phyloP scores from a whole-genome alignment of 1,140 invertebrate species.

The Drosophila insularis region DNA sequence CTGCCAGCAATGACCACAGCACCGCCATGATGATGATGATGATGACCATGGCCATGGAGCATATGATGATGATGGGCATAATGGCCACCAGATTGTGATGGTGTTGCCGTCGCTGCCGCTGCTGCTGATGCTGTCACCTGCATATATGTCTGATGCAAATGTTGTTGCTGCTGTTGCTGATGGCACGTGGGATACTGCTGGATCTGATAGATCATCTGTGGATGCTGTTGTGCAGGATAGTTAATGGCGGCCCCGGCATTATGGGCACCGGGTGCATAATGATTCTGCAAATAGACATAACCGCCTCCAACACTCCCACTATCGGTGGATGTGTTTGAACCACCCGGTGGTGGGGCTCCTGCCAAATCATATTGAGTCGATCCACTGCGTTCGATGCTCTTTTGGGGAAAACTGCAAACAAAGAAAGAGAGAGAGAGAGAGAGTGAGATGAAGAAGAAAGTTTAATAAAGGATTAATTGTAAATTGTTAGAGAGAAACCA shows the following conservation, averaged over 20 bases:
- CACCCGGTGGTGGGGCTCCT: slow-evolving; percentile 49
- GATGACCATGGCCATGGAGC: slow-evolving; percentile 82
- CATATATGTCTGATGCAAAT: slow-evolving; percentile 57
- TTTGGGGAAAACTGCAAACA: slow-evolving; percentile 80
- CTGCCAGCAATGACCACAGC: slow-evolving; percentile 80
- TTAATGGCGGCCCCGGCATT: slow-evolving; percentile 68
- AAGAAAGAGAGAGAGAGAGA: background rate
- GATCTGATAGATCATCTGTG: slow-evolving; percentile 77
- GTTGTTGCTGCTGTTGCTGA: slow-evolving; percentile 71
- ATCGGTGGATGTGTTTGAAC: slow-evolving; percentile 57
- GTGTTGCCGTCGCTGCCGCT: slow-evolving; percentile 59
- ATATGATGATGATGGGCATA: slow-evolving; percentile 78
- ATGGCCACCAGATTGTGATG: slow-evolving; percentile 83
- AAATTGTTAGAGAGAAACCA: background rate
- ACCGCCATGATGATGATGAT: slow-evolving; percentile 81
- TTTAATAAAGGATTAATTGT: slow-evolving; percentile 17
- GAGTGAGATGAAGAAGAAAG: background rate
- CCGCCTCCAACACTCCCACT: slow-evolving; percentile 68
- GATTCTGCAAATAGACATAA: slow-evolving; percentile 82
- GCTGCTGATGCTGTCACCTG: slow-evolving; percentile 71
- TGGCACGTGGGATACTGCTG: slow-evolving; percentile 80
- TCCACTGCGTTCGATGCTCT: slow-evolving; percentile 78
- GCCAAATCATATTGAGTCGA: slow-evolving; percentile 76
- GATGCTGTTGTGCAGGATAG: slow-evolving; percentile 74
- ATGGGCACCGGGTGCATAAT: slow-evolving; percentile 73